phyloP scores from a whole-genome alignment of 2,113 vertebrate species.

The Ornithorhynchus anatinus region DNA sequence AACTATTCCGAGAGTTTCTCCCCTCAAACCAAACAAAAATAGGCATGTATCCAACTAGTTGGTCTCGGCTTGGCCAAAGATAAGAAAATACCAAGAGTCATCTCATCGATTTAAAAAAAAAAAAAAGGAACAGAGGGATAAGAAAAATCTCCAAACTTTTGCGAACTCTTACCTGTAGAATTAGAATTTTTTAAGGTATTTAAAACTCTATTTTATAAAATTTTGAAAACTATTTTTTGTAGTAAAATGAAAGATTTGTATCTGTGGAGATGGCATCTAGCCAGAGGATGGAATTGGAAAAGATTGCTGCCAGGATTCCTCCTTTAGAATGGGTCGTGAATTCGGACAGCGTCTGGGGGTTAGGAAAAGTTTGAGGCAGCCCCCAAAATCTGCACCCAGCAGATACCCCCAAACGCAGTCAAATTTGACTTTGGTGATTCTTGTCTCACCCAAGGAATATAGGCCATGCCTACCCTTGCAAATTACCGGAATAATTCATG shows the following conservation, averaged over 20 bases:
- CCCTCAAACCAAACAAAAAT: neutral
- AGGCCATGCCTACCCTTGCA: too few species aligned
- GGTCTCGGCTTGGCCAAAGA: slow-evolving; percentile 1
- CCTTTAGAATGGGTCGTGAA: neutral
- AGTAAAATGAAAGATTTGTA: slow-evolving; percentile 48
- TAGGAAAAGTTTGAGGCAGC: neutral
- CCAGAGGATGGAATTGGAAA: neutral
- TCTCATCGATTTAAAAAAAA: slow-evolving; percentile 9
- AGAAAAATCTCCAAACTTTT: slow-evolving; percentile 38
- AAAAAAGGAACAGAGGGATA: accelerated
- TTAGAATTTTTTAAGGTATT: slow-evolving; percentile 39
- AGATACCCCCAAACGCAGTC: too few species aligned
- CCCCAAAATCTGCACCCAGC: neutral
- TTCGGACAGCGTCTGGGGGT: accelerated
- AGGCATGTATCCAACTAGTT: slow-evolving; percentile 9
- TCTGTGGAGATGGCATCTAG: slow-evolving; percentile 40
- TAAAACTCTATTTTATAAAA: slow-evolving; percentile 58
- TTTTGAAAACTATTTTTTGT: slow-evolving; percentile 57
- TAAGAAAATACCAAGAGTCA: slow-evolving; percentile 19
- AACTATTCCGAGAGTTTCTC: too few species aligned
- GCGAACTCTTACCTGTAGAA: slow-evolving; percentile 34
- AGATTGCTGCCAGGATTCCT: slow-evolving; percentile 24
- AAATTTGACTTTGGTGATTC: too few species aligned
- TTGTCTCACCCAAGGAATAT: too few species aligned
- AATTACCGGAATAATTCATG: too few species aligned